Evolutionary conservation across 2,797 vertebrate species (phyloP), one percentile per base, ranked within the genome.

Genomic region (Synaphobranchus kaupii): DNA sequence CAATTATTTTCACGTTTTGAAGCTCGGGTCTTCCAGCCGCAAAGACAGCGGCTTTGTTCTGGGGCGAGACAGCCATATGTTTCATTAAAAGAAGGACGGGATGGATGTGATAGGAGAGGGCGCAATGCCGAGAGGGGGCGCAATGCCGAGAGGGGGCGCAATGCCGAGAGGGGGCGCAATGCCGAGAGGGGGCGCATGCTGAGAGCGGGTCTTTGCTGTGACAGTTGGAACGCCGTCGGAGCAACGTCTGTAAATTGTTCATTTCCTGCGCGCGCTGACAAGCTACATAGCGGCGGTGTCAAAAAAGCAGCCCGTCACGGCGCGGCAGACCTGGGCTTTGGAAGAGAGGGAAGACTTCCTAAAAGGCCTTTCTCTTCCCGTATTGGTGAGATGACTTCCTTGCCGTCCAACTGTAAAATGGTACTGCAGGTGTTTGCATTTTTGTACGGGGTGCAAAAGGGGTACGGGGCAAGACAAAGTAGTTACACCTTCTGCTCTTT

Each of bases 181-280:
- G n/a, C n/a, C n/a, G n/a, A n/a, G n/a, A 0, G 68, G 68, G 68
- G 28, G 28, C 3, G 71, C 91, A 87, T 91, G 94, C 93, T 92
- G 90, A 90, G 92, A 90, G 89, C 90, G 90, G 91, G n/a, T 89
- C 91, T 93, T 90, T 92, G 94, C 93, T 90, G 88, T 84, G 90
- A 90, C 58, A 88, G 92, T 94, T n/a, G 93, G 94, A 93, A 13
- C 92, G 91, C 92, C 94, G 93, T 94, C 94, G 92, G 89, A 88
- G 89, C 89, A 85, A 92, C 89, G 91, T 92, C 93, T 94, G 50
- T 89, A 71, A 88, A 87, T 89, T 84, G 84, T 89, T 84, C 86
- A 87, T 89, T 88, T 78, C 82, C 87, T 85, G 85, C 81, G 47
- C 52, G 63, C 58, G 60, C 78, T 56, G 68, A 85, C 87, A 81